phyloP scores from a whole-genome alignment of 2,888 invertebrate species.

The Agriopis aurantiaria region DNA sequence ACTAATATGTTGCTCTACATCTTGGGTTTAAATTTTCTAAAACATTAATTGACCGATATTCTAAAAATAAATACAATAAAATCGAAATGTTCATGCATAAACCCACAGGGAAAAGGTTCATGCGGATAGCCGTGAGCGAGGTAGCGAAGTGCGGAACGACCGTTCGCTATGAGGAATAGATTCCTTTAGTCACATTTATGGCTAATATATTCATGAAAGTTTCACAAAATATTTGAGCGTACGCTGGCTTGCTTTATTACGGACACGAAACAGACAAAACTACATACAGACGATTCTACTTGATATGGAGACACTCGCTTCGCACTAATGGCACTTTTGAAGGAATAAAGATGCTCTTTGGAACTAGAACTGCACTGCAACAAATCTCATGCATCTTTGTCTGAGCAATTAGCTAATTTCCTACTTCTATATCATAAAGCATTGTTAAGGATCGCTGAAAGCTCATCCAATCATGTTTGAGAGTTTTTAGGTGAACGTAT shows the following conservation, averaged over 20 bases:
- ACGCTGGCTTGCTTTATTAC: slow-evolving; percentile 73
- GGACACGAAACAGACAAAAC: slow-evolving; percentile 64
- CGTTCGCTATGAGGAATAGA: slow-evolving; percentile 70
- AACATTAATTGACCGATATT: background rate
- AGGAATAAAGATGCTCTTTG: slow-evolving; percentile 28
- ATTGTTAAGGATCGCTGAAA: background rate
- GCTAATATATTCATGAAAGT: slow-evolving; percentile 87
- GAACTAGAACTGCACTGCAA: slow-evolving; percentile 19
- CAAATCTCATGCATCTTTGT: slow-evolving; percentile 4
- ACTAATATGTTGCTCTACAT: no score
- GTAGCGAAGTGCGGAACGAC: slow-evolving; percentile 40
- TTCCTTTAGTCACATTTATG: slow-evolving; percentile 85
- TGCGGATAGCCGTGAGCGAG: slow-evolving; percentile 35
- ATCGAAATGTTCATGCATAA: background rate
- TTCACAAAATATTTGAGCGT: slow-evolving; percentile 80
- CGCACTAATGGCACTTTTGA: slow-evolving; percentile 52
- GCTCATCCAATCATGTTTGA: background rate
- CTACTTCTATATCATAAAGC: slow-evolving; percentile 5
- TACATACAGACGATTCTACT: slow-evolving; percentile 59
- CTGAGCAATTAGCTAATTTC: slow-evolving; percentile 12
- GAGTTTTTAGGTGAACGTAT: background rate
- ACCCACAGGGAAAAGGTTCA: slow-evolving; percentile 16
- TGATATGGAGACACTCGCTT: slow-evolving; percentile 58
- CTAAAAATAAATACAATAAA: slow-evolving; percentile 6
- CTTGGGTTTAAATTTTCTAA: no score